phyloP scores from a whole-genome alignment of 2,797 vertebrate species.

The Tokudaia tokunoshimensis region DNA sequence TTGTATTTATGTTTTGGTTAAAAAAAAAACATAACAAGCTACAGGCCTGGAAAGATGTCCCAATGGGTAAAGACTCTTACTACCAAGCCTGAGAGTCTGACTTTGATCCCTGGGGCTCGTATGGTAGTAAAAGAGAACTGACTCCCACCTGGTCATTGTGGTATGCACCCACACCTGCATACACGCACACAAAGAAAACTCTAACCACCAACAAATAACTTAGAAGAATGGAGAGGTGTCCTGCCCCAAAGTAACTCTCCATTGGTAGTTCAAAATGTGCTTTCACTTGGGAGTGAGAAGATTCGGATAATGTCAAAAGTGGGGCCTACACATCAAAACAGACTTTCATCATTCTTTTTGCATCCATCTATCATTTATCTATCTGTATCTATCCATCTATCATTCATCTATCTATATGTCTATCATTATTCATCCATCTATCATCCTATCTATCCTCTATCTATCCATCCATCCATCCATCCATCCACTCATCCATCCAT shows the following conservation, averaged over 20 bases:
- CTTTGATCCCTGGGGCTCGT: background rate
- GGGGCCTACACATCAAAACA: background rate
- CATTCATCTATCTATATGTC: background rate
- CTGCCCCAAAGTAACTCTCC: background rate
- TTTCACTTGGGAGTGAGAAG: background rate
- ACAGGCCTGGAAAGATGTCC: background rate
- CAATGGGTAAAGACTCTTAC: background rate
- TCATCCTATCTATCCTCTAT: background rate
- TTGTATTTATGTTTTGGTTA: background rate
- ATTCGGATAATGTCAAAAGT: background rate
- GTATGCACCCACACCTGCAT: background rate
- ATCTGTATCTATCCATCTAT: background rate
- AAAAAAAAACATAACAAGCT: background rate
- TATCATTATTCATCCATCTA: background rate
- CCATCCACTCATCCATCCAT: background rate
- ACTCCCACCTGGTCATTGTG: background rate
- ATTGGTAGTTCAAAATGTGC: background rate
- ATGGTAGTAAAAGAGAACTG: background rate
- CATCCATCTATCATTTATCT: background rate
- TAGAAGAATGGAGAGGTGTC: background rate
- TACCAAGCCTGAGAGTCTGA: too few relatives aligned
- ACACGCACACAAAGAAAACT: background rate
- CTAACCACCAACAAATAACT: background rate
- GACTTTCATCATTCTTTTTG: background rate
- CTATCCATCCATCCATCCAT: too few relatives aligned